Percentiles rank a stretch among this genome's conserved stretches.
These are phyloP conservation scores for Nematopogon swammerdamellus DNA, from an alignment of 2,888 invertebrate genomes.

Conservation along the genomic window DNA sequence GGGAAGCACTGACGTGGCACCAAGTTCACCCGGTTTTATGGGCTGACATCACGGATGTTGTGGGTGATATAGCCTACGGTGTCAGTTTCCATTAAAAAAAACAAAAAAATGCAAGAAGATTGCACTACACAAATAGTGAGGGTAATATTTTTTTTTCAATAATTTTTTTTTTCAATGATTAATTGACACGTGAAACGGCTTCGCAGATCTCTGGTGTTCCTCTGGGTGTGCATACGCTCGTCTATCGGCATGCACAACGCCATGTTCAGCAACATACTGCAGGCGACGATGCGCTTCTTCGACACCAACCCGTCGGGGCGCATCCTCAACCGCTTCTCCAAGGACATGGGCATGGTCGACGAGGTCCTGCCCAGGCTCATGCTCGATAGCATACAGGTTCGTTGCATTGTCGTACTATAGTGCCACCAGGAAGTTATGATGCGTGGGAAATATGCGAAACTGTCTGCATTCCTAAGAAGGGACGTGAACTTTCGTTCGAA, in stretches of 20 bases:
- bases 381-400: slow-evolving; percentile 64
- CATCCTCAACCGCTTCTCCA: slow-evolving; percentile 80
- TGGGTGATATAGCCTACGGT: too few relatives aligned
- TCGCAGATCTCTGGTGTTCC: slow-evolving; percentile 66
- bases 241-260: slow-evolving; percentile 71
- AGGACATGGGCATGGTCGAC: slow-evolving; percentile 78
- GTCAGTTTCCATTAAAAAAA: not conserved
- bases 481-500: too few relatives aligned
- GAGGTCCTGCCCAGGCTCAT: slow-evolving; percentile 66
- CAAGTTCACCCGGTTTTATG: too few relatives aligned
- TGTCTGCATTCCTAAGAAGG: too few relatives aligned
- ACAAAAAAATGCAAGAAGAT: not conserved
- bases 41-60: too few relatives aligned
- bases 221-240: slow-evolving; percentile 70
- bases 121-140: slow-evolving; percentile 2
- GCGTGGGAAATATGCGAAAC: too few relatives aligned
- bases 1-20: too few relatives aligned
- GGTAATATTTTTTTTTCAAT: not conserved
- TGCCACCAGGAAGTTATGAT: too few relatives aligned
- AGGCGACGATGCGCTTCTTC: slow-evolving; percentile 79
- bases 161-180: too few relatives aligned
- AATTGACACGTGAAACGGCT: too few relatives aligned
- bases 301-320: slow-evolving; percentile 81
- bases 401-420: too few relatives aligned
- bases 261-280: slow-evolving; percentile 73